phyloP scores from a whole-genome alignment of 2,888 invertebrate genomes.

The Phrixothrix hirtus region DNA sequence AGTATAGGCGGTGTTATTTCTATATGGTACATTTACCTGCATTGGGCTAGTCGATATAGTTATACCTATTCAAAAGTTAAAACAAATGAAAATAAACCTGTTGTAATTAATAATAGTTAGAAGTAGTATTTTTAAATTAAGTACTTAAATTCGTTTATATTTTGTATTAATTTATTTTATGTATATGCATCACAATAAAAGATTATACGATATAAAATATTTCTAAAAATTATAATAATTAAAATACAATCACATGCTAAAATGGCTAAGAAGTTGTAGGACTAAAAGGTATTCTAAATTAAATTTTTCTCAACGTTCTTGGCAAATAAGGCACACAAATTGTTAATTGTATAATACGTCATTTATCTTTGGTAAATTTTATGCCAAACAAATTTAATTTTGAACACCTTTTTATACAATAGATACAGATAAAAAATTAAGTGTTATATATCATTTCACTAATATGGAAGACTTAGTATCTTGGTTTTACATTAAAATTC shows the following conservation, averaged over 20 bases:
- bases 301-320: too few species aligned
- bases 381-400: too few species aligned
- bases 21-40: slow-evolving; percentile 55
- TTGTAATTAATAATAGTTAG: slow-evolving; percentile 31
- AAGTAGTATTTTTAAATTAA: slow-evolving; percentile 12
- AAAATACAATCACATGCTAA: slow-evolving; percentile 15
- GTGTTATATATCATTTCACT: too few species aligned
- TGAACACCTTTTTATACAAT: too few species aligned
- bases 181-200: slow-evolving; percentile 19
- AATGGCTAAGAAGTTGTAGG: slow-evolving; percentile 16
- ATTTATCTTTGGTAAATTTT: too few species aligned
- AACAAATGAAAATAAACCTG: slow-evolving; percentile 45
- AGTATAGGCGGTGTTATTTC: slow-evolving; percentile 51
- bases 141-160: slow-evolving; percentile 12
- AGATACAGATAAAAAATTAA: too few species aligned
- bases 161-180: slow-evolving; percentile 11
- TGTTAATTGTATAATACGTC: too few species aligned
- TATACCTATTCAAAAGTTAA: slow-evolving; percentile 52
- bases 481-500: too few species aligned
- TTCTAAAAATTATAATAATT: background rate
- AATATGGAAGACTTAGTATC: too few species aligned
- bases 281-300: background rate
- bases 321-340: too few species aligned
- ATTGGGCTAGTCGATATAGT: slow-evolving; percentile 55
- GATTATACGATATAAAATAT: slow-evolving; percentile 7